A percentile compares a stretch with the other conserved stretches of the same genome.
These are phyloP conservation scores for Diabrotica undecimpunctata DNA, from an alignment of 1,140 invertebrate species.

Conservation along the genomic window DNA sequence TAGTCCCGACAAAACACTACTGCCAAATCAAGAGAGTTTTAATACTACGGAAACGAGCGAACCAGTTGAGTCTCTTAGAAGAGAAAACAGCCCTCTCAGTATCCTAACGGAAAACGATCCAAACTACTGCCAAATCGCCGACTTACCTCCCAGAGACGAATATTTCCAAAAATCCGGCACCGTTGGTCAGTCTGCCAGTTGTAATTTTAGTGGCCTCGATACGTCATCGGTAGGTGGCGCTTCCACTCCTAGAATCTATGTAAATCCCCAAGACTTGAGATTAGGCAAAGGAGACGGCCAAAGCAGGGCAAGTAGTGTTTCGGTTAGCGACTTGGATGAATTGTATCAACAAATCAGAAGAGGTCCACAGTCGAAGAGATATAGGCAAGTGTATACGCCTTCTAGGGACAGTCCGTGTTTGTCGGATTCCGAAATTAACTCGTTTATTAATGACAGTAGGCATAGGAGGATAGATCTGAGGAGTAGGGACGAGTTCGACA, in stretches of 20 bases:
- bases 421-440: constrained; percentile 44
- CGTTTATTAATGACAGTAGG: constrained; percentile 29
- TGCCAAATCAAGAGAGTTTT: constrained; percentile 39
- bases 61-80: neutral
- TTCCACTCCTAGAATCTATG: constrained; percentile 31
- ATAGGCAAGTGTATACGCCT: constrained; percentile 11
- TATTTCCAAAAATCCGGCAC: constrained; percentile 4
- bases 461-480: constrained; percentile 14
- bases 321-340: constrained; percentile 56
- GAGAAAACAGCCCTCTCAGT: constrained; percentile 20
- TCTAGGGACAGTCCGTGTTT: constrained; percentile 37
- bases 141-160: constrained; percentile 4
- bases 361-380: constrained; percentile 27
- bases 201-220: neutral
- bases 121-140: constrained; percentile 23
- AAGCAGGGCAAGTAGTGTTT: constrained; percentile 44
- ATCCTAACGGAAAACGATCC: constrained; percentile 21
- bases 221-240: constrained; percentile 45
- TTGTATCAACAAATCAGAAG: constrained; percentile 56
- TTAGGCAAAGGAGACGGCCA: constrained; percentile 29
- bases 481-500: constrained; percentile 23
- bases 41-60: constrained; percentile 2
- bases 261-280: constrained; percentile 35
- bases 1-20: constrained; percentile 49
- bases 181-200: neutral